Evolutionary conservation across 2,888 invertebrate genomes (phyloP), one percentile per base, ranked within the genome.

Genomic region (Sylvicola cinctus): DNA sequence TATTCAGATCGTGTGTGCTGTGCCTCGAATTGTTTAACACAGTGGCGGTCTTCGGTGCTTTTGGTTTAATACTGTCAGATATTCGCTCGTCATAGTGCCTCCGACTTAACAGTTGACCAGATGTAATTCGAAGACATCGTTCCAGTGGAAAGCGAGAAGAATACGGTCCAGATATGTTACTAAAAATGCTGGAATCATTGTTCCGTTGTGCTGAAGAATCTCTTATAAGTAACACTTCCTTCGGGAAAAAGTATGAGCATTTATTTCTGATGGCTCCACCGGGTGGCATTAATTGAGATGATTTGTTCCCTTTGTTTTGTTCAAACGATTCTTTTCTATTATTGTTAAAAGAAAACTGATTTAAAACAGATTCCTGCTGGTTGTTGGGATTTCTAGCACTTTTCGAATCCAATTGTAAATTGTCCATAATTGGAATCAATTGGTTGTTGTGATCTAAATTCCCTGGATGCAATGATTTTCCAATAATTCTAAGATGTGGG

Each of bases 401-500:
- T 25, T 25, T 25, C 7, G 16, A 4, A n/a, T 6, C 2, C 17
- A 23, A 31, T 20, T 3, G 32, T 26, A 15, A 15, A 32, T 32
- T 25, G 23, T 13, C 23, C n/a, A n/a, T n/a, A 6, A 20, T 8
- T 20, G 20, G 20, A 27, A n/a, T 27, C 26, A 5, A 13, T 6
- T 13, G 29, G 14, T 12, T 20, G 29, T 29, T 34, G 29, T 14
- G 16, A 29, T 3, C 29, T 23, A 11, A 34, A 10, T 23, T n/a
- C 12, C 26, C 5, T 30, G 15, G 8, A 35, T 15, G 20, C 13
- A 37, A 28, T 27, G 32, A 28, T 20, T 31, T 31, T 16, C 39
- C 39, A 13, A 36, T 20, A 23, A 39, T 16, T 15, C 39, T 32
- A 14, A 39, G 26, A 32, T 39, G 37, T 2, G 58, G 57, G 35